phyloP scores from a whole-genome alignment of 2,797 vertebrate genomes.

The Toxotes lorentzi region DNA sequence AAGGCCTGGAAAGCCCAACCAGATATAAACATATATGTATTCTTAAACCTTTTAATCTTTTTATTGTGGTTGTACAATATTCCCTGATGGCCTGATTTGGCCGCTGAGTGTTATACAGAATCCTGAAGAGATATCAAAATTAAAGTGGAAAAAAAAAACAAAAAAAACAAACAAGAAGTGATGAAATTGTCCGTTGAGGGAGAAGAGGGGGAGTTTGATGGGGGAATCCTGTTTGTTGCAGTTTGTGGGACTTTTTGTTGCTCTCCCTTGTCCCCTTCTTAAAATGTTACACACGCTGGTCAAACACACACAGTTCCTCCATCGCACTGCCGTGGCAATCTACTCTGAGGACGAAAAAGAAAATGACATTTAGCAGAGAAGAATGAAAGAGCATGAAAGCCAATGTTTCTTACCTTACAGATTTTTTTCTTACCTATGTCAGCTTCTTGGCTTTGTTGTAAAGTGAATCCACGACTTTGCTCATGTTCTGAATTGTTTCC shows the following conservation, averaged over 20 bases:
- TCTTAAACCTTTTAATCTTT: constrained; percentile 81
- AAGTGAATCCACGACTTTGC: constrained; percentile 99
- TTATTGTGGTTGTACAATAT: constrained; percentile 92
- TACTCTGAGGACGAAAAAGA: constrained; percentile 73
- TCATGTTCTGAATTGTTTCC: constrained; percentile 99
- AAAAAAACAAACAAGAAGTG: constrained; percentile 64
- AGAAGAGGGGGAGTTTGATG: constrained; percentile 87
- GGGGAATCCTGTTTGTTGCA: constrained; percentile 85
- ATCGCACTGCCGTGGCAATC: constrained; percentile 71
- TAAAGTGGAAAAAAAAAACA: constrained; percentile 49
- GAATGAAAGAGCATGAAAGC: rapidly evolving
- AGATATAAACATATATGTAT: constrained; percentile 86
- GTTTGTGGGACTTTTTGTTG: constrained; percentile 76
- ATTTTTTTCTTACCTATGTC: constrained; percentile 91
- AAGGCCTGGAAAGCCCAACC: constrained; percentile 62
- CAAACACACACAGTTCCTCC: constrained; percentile 86
- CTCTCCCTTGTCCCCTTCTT: constrained; percentile 82
- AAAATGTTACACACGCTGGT: constrained; percentile 87
- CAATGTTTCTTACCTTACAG: rapidly evolving
- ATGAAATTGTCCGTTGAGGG: constrained; percentile 88
- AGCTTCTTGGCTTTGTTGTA: constrained; percentile 99
- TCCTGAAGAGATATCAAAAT: constrained; percentile 84
- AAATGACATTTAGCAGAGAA: background rate
- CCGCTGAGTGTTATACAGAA: constrained; percentile 94
- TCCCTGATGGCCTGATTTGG: constrained; percentile 92